Base-by-base conservation (phyloP, 2,888 invertebrate species). In the Diloba caeruleocephala region DNA sequence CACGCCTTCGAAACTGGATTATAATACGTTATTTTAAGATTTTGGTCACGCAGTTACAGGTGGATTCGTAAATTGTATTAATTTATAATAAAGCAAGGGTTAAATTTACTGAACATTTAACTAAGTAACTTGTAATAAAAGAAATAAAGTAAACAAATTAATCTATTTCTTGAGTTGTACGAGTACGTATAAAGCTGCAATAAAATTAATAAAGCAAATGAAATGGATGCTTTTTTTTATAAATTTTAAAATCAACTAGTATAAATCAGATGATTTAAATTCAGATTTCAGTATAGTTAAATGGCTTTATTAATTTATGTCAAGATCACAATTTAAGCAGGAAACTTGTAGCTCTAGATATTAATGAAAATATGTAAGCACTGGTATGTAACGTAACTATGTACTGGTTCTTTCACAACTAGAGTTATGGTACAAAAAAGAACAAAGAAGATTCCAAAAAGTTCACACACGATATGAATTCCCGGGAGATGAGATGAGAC, bases 1-100 rank as follows among this genome's bases (percentile, higher is more conserved):
- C 82, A 78, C 77, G 78, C 77, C 80, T 77, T 78, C 74, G 71
- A 74, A 82, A 83, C 78, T 71, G 71, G 72, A 73, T 75, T 62
- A 64, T 42, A 56, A 63, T 56, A 48, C 43, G 60, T 58, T 56
- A 41, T 64, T 56, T 60, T 56, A 48, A 53, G 60, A 71, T 61
- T 63, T 53, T 31, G 38, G 33, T 53, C 55, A 60, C 70, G 54
- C 37, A 41, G 13, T 36, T 17, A 10, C 51, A 63, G 58, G 59
- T 63, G 13, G 36, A 46, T 53, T 44, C 21, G 29, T 50, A 34
- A 61, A 44, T 54, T 43, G 31, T 19, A 43, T 45, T 49, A 49
- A 53, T 37, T 45, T 36, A 45, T 31, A 51, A 54, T 51, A 54
- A 31, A 17, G 12, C 10, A 37, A 38, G n/a, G 14, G n/a, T 17